Percentiles rank a stretch among this genome's conserved stretches.
These are phyloP conservation scores for Chelonus formosanus DNA, from an alignment of 2,888 invertebrate species.

Conservation along the genomic window DNA sequence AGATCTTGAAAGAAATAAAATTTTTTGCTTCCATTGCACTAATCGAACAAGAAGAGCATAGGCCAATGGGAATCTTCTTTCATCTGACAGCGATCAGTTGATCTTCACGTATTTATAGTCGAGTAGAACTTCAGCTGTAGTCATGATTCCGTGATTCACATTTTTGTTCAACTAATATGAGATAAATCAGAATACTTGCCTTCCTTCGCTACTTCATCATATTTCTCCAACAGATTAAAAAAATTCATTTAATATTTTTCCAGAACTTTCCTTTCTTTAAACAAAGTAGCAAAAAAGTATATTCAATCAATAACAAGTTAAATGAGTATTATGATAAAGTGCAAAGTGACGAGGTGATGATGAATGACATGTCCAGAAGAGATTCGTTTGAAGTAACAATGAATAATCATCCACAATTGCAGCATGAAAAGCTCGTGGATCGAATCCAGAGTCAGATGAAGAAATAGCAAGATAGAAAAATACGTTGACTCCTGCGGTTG, in stretches of 20 bases:
- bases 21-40: conserved; percentile 34
- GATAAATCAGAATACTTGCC: conserved; percentile 17
- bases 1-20: conserved; percentile 10
- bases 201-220: conserved; percentile 1
- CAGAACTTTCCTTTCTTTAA: no score
- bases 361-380: conserved; percentile 17
- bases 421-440: conserved; percentile 15
- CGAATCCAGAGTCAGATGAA: conserved; percentile 18
- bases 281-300: no score
- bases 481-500: conserved; percentile 8
- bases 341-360: conserved; percentile 25
- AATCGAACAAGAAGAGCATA: conserved; percentile 42
- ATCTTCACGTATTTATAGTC: conserved; percentile 44
- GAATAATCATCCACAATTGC: conserved; percentile 15
- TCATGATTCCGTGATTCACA: conserved; percentile 46
- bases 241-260: no score
- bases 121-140: conserved; percentile 39
- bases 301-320: not conserved
- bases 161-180: conserved; percentile 25
- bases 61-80: conserved; percentile 43
- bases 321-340: not conserved
- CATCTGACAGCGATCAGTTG: conserved; percentile 47
- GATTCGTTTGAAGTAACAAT: conserved; percentile 3
- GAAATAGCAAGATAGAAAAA: conserved; percentile 21
- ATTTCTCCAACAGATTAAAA: no score